Evolutionary conservation across 2,797 vertebrate species (phyloP), one percentile per base, ranked within the genome.

Genomic region (Steatocranus sp.): DNA sequence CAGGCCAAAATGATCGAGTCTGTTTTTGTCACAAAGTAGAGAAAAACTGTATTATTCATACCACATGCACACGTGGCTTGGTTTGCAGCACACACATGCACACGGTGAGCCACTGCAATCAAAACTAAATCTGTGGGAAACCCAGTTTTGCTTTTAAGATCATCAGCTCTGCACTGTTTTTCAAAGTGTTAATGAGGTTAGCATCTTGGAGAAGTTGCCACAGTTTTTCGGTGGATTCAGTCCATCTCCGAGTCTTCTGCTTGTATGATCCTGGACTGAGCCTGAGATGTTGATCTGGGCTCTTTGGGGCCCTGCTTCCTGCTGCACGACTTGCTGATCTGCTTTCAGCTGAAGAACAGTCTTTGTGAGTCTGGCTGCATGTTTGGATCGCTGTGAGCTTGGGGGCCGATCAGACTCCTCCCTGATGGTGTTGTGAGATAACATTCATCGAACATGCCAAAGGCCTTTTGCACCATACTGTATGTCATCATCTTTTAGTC

Each of bases 1-100:
- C 25, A 56, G 53, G 53, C 53, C 25, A 0, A 30, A 56, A 56
- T 0, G 15, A 58, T 32, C 3, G 3, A 0, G 27, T 32, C 15
- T 58, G 54, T 32, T 56, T 56, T 6, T 56, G 54, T 56, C 54
- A 56, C 10, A 56, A 56, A 32, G 54, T 1, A 56, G 27, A 56
- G 54, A 56, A 56, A 56, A 56, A 6, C 3, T 1, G 15, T 0
- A 15, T 23, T 66, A 0, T 41, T 66, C 8, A 3, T 1, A 23
- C 36, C 12, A 4, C n/a, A 2, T 66, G 61, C 61, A 41, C 61
- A 41, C 10, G 63, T 25, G 63, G 36, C 3, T 2, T 41, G n/a
- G 34, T 41, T 41, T 41, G 36, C 12, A n/a, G 36, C 20, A 66
- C 36, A 41, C 61, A 23, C 18, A 2, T 4, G 32, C 36, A 66